These are phyloP conservation scores for Petrocephalus microphthalmus DNA, from an alignment of 2,113 vertebrate genomes.

Conservation along the genomic window DNA sequence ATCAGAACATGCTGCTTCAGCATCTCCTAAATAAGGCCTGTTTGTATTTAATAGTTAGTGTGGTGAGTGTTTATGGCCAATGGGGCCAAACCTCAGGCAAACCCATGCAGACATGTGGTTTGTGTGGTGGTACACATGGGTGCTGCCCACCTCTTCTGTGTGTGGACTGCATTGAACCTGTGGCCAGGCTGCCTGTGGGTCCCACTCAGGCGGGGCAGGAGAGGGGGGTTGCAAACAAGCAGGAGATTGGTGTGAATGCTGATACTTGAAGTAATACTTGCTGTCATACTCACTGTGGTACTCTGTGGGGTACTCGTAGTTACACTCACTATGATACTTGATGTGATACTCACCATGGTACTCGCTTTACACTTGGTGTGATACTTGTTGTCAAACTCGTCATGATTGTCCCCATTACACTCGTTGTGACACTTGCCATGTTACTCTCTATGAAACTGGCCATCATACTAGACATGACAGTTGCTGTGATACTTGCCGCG, in stretches of 20 bases:
- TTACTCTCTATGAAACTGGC: background rate
- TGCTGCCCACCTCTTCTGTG: slow-evolving; percentile 37
- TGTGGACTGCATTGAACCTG: slow-evolving; percentile 40
- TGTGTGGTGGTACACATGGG: background rate
- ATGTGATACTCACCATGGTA: background rate
- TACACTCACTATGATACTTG: background rate
- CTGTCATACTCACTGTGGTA: too few relatives aligned
- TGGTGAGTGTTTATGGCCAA: background rate
- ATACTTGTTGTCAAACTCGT: background rate
- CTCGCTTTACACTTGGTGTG: background rate
- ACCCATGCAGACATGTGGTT: background rate
- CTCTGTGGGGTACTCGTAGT: too few relatives aligned
- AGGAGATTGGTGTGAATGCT: background rate
- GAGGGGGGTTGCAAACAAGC: background rate
- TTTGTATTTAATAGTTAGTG: background rate
- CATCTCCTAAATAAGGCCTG: background rate
- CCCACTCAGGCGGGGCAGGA: background rate
- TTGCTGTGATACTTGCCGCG: slow-evolving; percentile 3
- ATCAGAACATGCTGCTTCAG: background rate
- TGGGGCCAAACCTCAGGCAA: background rate
- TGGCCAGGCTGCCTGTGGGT: slow-evolving; percentile 28
- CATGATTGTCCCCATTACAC: background rate
- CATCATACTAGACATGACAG: slow-evolving; percentile 22
- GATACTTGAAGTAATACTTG: too few relatives aligned
- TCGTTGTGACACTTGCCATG: background rate